Evolutionary conservation across 2,113 vertebrate genomes (phyloP).

Genomic region (Hemicordylus capensis): DNA sequence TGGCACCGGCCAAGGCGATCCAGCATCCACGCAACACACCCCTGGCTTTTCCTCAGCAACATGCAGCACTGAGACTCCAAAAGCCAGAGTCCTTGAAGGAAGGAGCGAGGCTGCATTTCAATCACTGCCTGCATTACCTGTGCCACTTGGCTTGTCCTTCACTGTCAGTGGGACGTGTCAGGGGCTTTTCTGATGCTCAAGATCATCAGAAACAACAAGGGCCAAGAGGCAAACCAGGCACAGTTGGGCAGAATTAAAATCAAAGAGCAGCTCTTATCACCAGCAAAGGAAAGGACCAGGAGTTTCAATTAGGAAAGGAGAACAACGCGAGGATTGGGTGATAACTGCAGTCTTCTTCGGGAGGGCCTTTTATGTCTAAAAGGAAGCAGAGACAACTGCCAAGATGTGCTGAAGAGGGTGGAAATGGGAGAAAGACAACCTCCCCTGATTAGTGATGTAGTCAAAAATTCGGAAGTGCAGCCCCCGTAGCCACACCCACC

Average conservation of each 20-base stretch:
- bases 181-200: background rate
- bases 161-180: background rate
- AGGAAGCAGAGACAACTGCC: background rate
- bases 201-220: background rate
- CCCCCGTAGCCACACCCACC: too few species aligned
- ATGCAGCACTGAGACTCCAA: fast-evolving
- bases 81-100: background rate
- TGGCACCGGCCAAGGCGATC: too few species aligned
- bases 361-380: background rate
- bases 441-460: too few species aligned
- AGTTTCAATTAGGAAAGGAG: background rate
- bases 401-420: background rate
- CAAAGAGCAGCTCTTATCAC: background rate
- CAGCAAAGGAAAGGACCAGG: background rate
- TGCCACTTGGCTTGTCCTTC: fast-evolving
- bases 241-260: background rate
- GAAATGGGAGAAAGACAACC: background rate
- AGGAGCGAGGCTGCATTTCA: background rate
- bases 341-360: too few species aligned
- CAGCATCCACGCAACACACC: background rate
- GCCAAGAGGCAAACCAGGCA: too few species aligned
- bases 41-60: background rate
- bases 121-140: fast-evolving
- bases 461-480: too few species aligned
- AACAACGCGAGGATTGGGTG: background rate